A percentile compares a stretch with the other conserved stretches of the same genome.
Evolutionary conservation across 2,797 vertebrate genomes (phyloP).

Genomic region (Apogon hyalosoma): DNA sequence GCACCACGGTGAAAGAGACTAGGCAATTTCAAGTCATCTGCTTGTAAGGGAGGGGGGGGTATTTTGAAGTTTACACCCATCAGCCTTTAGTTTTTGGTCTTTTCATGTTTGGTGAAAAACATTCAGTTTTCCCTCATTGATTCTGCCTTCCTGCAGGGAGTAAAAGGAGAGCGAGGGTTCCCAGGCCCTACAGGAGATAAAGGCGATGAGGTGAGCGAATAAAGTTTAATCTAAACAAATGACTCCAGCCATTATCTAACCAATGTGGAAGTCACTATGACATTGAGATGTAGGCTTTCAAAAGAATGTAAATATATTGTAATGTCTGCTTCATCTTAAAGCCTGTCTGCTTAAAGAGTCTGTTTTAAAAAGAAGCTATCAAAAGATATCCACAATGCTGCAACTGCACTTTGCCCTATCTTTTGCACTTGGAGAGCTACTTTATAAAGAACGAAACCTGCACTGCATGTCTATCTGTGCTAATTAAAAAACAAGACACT

Average conservation of each 20-base stretch:
- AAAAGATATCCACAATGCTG: slow-evolving; percentile 40
- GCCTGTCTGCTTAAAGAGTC: slow-evolving; percentile 17
- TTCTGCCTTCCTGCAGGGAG: slow-evolving; percentile 85
- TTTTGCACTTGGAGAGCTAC: slow-evolving; percentile 32
- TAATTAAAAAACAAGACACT: slow-evolving; percentile 52
- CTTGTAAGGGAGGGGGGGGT: slow-evolving; percentile 36
- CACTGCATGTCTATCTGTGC: slow-evolving; percentile 12
- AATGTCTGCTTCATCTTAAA: slow-evolving; percentile 42
- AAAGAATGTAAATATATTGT: slow-evolving; percentile 65
- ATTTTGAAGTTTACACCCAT: slow-evolving; percentile 63
- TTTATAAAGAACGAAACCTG: slow-evolving; percentile 30
- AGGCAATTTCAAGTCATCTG: slow-evolving; percentile 50
- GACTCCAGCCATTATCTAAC: slow-evolving; percentile 42
- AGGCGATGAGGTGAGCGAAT: slow-evolving; percentile 92
- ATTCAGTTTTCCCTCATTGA: slow-evolving; percentile 24
- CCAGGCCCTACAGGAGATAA: slow-evolving; percentile 92
- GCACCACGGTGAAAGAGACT: slow-evolving; percentile 36
- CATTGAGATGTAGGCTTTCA: slow-evolving; percentile 49
- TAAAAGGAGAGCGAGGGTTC: slow-evolving; percentile 96
- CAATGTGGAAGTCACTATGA: slow-evolving; percentile 42
- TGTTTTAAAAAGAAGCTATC: slow-evolving; percentile 50
- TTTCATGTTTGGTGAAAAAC: slow-evolving; percentile 53
- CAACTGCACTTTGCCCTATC: slow-evolving; percentile 36
- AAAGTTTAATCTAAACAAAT: slow-evolving; percentile 53
- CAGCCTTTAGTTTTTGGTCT: slow-evolving; percentile 54